phyloP scores from a whole-genome alignment of 1,140 invertebrate species.

The Drosophila burlai region DNA sequence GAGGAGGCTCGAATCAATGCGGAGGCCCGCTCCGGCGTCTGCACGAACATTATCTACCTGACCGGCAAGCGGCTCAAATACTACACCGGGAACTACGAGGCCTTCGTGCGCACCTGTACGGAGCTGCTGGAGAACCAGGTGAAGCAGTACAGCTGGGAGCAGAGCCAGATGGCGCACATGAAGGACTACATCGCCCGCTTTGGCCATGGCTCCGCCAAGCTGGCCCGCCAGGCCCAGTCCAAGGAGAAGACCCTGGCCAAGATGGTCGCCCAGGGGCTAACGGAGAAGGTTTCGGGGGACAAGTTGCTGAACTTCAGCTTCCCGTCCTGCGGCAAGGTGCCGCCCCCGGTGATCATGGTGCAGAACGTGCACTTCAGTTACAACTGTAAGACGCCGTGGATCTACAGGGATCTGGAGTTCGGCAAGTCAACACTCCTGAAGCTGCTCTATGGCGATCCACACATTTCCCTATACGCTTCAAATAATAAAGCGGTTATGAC shows the following conservation, averaged over 20 bases:
- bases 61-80: slow-evolving; percentile 97
- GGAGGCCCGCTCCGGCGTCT: slow-evolving; percentile 90
- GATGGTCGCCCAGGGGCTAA: slow-evolving; percentile 99
- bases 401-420: slow-evolving; percentile 99
- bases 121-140: slow-evolving; percentile 99
- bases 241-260: slow-evolving; percentile 99
- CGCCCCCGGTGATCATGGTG: slow-evolving; percentile 99
- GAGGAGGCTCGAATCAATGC: too few relatives aligned
- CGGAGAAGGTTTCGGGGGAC: slow-evolving; percentile 96
- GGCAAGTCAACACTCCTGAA: slow-evolving; percentile 99
- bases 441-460: slow-evolving; percentile 94
- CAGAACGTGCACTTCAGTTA: slow-evolving; percentile 98
- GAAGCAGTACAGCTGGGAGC: slow-evolving; percentile 99
- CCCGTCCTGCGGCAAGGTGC: slow-evolving; percentile 97
- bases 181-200: slow-evolving; percentile 99
- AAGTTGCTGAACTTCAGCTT: slow-evolving; percentile 98
- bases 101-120: slow-evolving; percentile 95
- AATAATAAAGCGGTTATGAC: not conserved
- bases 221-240: slow-evolving; percentile 99
- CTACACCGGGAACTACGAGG: slow-evolving; percentile 98
- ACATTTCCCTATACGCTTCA: not conserved
- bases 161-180: slow-evolving; percentile 99
- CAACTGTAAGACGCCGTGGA: slow-evolving; percentile 93
- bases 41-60: slow-evolving; percentile 99
- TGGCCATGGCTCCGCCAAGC: slow-evolving; percentile 99